phyloP scores from a whole-genome alignment of 2,888 invertebrate species.

The Acleris emargana region DNA sequence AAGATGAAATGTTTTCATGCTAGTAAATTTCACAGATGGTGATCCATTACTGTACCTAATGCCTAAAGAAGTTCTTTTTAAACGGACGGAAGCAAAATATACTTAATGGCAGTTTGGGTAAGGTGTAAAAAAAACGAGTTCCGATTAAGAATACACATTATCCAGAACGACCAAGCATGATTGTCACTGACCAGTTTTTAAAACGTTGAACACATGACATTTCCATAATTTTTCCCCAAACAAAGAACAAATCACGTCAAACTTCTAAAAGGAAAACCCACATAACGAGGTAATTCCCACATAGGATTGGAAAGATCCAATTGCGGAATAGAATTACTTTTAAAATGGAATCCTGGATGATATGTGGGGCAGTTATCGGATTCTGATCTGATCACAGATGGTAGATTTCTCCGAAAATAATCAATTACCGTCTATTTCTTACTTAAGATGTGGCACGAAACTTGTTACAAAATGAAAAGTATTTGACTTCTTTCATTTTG shows the following conservation, averaged over 20 bases:
- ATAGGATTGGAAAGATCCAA: slow-evolving; percentile 31
- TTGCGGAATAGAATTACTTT: slow-evolving; percentile 31
- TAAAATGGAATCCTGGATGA: slow-evolving; percentile 26
- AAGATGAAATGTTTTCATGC: too few species aligned
- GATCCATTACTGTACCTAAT: too few species aligned
- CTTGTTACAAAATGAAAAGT: too few species aligned
- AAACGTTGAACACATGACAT: background rate
- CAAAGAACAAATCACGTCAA: background rate
- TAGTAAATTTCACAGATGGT: too few species aligned
- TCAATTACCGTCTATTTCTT: slow-evolving; percentile 2
- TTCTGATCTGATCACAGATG: slow-evolving; percentile 25
- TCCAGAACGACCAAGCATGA: too few species aligned
- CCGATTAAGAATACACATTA: too few species aligned
- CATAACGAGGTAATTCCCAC: slow-evolving; percentile 26
- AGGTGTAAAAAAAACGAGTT: too few species aligned
- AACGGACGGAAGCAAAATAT: too few species aligned
- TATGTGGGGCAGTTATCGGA: slow-evolving; percentile 26
- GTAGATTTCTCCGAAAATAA: slow-evolving; percentile 9
- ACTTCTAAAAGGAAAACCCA: slow-evolving; percentile 10
- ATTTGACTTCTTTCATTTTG: too few species aligned
- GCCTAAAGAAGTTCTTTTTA: too few species aligned
- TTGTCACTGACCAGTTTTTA: too few species aligned
- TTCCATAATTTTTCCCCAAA: background rate
- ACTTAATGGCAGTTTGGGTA: too few species aligned
- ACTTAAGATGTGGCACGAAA: background rate